These are phyloP conservation scores for Neomorphus geoffroyi DNA, from an alignment of 2,797 vertebrate species.

Conservation along the genomic window DNA sequence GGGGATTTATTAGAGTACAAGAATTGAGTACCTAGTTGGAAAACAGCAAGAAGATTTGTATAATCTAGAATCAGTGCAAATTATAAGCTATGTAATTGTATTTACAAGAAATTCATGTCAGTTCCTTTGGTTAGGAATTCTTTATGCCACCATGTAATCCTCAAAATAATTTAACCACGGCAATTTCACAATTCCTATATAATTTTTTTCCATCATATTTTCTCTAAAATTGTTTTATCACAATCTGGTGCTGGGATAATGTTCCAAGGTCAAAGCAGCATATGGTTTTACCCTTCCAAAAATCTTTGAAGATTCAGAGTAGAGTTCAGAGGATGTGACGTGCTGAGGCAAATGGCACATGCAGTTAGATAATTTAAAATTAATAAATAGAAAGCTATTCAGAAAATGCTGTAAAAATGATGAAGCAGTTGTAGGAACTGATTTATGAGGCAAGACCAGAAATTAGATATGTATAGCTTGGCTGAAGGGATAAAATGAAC, in stretches of 20 bases:
- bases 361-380: slow-evolving; percentile 27
- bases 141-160: neutral
- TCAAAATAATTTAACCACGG: neutral
- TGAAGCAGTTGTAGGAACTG: neutral
- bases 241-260: neutral
- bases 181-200: neutral
- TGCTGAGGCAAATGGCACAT: neutral
- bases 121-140: neutral
- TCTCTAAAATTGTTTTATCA: neutral
- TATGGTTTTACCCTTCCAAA: neutral
- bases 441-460: slow-evolving; percentile 41
- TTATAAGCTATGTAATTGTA: neutral
- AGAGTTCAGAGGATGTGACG: neutral
- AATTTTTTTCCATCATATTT: neutral
- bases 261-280: slow-evolving; percentile 14
- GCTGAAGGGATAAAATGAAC: neutral
- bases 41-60: neutral
- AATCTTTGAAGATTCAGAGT: neutral
- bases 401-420: slow-evolving; percentile 42
- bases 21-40: neutral
- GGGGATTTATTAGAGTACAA: neutral
- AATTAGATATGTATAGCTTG: neutral
- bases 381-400: slow-evolving; percentile 30
- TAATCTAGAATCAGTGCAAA: neutral
- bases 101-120: neutral